Percentiles rank a stretch among this genome's conserved stretches.
phyloP scores from a whole-genome alignment of 2,113 vertebrate genomes.

The Leiothrix lutea region DNA sequence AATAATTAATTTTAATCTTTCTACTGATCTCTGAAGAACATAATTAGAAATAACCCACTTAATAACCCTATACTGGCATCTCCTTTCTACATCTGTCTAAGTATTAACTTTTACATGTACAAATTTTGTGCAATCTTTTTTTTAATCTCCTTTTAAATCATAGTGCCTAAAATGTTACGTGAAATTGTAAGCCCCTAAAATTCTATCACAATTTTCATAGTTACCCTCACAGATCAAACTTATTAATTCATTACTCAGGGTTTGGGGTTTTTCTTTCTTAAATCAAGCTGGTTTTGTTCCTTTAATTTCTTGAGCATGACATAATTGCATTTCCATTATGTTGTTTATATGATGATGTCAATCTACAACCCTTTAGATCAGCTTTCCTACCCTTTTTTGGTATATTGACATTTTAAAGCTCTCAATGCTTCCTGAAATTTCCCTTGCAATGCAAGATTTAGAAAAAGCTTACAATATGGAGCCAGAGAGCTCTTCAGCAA shows the following conservation, averaged over 20 bases:
- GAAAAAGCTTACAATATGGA: not conserved
- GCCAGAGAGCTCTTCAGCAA: not conserved
- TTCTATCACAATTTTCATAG: not conserved
- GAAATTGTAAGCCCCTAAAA: not conserved
- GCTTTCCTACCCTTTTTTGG: not conserved
- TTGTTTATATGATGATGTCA: not conserved
- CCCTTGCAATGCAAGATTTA: not conserved
- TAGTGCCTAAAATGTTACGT: not conserved
- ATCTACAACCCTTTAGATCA: not conserved
- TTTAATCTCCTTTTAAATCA: not conserved
- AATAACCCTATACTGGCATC: not conserved
- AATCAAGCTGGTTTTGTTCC: not conserved
- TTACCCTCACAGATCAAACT: not conserved
- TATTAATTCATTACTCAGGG: not conserved
- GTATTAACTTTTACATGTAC: not conserved
- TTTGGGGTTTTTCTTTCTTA: not conserved
- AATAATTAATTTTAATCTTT: not conserved
- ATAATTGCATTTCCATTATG: not conserved
- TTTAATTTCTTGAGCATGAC: not conserved
- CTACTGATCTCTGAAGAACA: not conserved
- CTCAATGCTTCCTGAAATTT: not conserved
- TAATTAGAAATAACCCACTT: not conserved
- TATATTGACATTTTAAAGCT: not conserved
- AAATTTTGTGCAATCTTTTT: not conserved
- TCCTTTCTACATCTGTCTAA: not conserved